These are phyloP conservation scores for Onthophagus taurus DNA, from an alignment of 1,140 invertebrate species.

Conservation along the genomic window DNA sequence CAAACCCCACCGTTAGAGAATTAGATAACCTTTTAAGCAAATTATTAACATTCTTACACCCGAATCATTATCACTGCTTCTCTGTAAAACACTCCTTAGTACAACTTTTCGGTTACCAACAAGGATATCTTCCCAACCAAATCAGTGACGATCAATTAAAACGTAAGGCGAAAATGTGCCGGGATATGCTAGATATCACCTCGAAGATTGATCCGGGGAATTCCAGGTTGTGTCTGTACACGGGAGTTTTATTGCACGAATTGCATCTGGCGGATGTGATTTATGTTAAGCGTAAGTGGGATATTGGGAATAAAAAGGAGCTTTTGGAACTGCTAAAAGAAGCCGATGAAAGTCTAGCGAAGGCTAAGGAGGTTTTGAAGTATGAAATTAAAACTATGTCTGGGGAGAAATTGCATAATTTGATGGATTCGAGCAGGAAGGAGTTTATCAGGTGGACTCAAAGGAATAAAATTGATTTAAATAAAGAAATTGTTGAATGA, in stretches of 20 bases:
- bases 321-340: conserved; percentile 35
- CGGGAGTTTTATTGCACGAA: conserved; percentile 61
- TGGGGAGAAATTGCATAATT: conserved; percentile 39
- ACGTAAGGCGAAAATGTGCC: conserved; percentile 56
- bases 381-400: conserved; percentile 43
- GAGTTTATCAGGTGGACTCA: conserved; percentile 32
- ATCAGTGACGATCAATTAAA: conserved; percentile 47
- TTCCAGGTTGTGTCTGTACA: conserved; percentile 58
- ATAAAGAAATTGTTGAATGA: conserved; percentile 8
- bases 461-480: conserved; percentile 28
- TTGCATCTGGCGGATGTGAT: conserved; percentile 49
- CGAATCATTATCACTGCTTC: conserved; percentile 72
- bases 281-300: conserved; percentile 41
- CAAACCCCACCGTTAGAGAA: conserved; percentile 46
- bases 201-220: conserved; percentile 58
- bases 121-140: conserved; percentile 45
- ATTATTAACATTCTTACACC: conserved; percentile 58
- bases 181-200: conserved; percentile 54
- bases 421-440: conserved; percentile 34
- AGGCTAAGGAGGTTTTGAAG: conserved; percentile 40
- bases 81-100: conserved; percentile 69
- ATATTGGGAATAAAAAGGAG: conserved; percentile 36
- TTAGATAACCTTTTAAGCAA: conserved; percentile 54
- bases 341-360: conserved; percentile 35
- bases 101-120: conserved; percentile 61